Evolutionary conservation across 2,888 invertebrate species (phyloP).

Genomic region (Metacarcinus magister): DNA sequence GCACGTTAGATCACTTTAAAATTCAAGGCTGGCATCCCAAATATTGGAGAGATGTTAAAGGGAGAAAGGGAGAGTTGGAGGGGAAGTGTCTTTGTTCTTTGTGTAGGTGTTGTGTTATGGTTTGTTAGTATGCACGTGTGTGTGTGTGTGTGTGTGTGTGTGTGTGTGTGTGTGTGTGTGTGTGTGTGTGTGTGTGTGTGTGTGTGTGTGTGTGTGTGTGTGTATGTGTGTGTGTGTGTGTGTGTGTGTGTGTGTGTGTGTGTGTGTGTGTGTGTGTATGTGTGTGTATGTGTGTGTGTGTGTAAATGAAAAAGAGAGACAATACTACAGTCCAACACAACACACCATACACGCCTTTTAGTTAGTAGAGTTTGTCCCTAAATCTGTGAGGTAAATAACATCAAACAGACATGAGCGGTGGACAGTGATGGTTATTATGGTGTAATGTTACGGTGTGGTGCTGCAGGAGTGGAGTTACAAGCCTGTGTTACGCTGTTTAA

Average conservation of each 20-base stretch:
- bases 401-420: too few relatives aligned
- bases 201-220: too few relatives aligned
- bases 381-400: too few relatives aligned
- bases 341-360: too few relatives aligned
- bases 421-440: too few relatives aligned
- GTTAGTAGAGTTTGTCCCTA: too few relatives aligned
- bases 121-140: not conserved
- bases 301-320: not conserved
- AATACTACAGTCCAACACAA: not conserved
- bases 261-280: not conserved
- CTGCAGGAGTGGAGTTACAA: too few relatives aligned
- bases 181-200: not conserved
- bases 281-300: not conserved
- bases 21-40: not conserved
- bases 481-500: too few relatives aligned
- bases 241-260: constrained; percentile 16
- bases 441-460: too few relatives aligned
- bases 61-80: not conserved
- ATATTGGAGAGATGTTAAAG: not conserved
- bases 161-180: constrained; percentile 14
- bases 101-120: not conserved
- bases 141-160: not conserved
- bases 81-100: constrained; percentile 11
- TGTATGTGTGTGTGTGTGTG: not conserved
- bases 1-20: not conserved